These are phyloP conservation scores for Simalia tracyae DNA, from an alignment of 2,797 vertebrate species.

Conservation along the genomic window DNA sequence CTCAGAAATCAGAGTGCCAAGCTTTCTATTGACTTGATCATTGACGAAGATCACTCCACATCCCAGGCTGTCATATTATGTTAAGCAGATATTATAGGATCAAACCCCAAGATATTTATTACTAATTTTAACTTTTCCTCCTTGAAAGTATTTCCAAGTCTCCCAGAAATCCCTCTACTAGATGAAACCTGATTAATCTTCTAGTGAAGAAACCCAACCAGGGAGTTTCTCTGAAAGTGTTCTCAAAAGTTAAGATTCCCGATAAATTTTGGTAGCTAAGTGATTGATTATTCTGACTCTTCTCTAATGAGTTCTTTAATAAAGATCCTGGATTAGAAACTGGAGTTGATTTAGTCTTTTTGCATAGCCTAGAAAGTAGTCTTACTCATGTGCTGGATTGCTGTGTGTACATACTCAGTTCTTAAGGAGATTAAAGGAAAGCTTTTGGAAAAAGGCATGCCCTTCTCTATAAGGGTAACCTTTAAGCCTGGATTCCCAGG, in stretches of 20 bases:
- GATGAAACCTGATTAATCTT: not conserved
- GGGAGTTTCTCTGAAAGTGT: not conserved
- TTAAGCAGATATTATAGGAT: not conserved
- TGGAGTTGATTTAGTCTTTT: not conserved
- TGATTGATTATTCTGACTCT: not conserved
- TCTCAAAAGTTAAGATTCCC: not conserved
- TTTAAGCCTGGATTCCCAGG: not conserved
- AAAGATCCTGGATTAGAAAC: not conserved
- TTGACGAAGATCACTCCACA: not conserved
- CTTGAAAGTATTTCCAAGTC: not conserved
- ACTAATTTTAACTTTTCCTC: not conserved
- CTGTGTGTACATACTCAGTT: not conserved
- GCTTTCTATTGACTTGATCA: not conserved
- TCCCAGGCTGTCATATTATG: not conserved
- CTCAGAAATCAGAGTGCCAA: not conserved
- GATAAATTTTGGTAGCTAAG: not conserved
- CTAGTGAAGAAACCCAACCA: not conserved
- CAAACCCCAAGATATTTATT: not conserved
- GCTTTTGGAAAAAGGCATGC: not conserved
- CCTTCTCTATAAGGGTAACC: not conserved
- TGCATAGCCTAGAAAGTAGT: not conserved
- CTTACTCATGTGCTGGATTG: not conserved
- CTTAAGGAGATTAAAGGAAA: not conserved
- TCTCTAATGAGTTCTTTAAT: not conserved
- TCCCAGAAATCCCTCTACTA: not conserved